A percentile compares a stretch with the other conserved stretches of the same genome.
Conservation (phyloP, 2,888 invertebrate species). For the Cheilosia vulpina region DNA sequence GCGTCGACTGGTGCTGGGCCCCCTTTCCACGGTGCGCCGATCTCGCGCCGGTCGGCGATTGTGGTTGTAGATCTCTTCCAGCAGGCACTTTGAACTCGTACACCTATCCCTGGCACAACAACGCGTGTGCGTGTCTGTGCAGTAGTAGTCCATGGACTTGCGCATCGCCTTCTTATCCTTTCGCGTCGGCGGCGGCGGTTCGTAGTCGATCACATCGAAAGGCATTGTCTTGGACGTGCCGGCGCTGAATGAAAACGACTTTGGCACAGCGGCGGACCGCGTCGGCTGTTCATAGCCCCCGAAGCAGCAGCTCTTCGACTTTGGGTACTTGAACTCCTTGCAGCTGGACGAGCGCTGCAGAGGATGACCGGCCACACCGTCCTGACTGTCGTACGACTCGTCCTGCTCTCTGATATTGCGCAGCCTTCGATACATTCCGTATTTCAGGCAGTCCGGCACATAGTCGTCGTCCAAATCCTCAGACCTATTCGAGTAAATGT, state of each 20-base stretch:
- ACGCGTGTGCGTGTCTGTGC: constrained; percentile 78
- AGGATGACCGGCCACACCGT: constrained; percentile 77
- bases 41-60: constrained; percentile 68
- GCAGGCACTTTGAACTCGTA: constrained; percentile 82
- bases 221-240: constrained; percentile 81
- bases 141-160: constrained; percentile 80
- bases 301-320: constrained; percentile 83
- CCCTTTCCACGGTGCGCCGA: constrained; percentile 61
- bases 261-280: constrained; percentile 81
- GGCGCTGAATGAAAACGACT: constrained; percentile 83
- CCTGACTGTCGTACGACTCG: constrained; percentile 79
- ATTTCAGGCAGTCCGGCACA: constrained; percentile 82
- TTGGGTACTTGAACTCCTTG: constrained; percentile 83
- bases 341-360: constrained; percentile 82
- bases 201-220: constrained; percentile 83
- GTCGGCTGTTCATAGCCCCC: constrained; percentile 80
- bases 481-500: constrained; percentile 83
- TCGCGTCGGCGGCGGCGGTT: constrained; percentile 81
- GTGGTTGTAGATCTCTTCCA: constrained; percentile 81
- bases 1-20: constrained; percentile 79
- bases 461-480: constrained; percentile 83
- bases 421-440: constrained; percentile 80
- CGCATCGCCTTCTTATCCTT: constrained; percentile 81
- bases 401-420: constrained; percentile 82
- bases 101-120: constrained; percentile 82